A percentile compares a stretch with the other conserved stretches of the same genome.
Evolutionary conservation across 2,113 vertebrate species (phyloP).

Genomic region (Lophotis ruficrista): DNA sequence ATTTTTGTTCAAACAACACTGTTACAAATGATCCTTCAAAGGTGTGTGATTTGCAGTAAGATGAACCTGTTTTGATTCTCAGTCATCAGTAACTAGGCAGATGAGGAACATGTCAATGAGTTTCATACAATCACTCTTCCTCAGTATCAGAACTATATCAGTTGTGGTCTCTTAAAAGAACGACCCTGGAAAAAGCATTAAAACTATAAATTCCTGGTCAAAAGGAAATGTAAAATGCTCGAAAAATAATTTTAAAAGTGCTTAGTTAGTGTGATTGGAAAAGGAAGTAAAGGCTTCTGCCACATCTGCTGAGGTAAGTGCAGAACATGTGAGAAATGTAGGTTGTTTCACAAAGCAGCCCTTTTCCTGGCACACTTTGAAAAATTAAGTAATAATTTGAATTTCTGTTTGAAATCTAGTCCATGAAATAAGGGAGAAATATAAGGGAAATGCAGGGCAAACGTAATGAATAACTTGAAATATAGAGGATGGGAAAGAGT

Average conservation of each 20-base stretch:
- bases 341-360: not conserved
- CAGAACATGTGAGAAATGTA: not conserved
- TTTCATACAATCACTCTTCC: not conserved
- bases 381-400: not conserved
- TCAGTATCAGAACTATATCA: not conserved
- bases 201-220: not conserved
- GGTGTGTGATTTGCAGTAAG: not conserved
- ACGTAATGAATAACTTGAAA: not conserved
- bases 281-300: not conserved
- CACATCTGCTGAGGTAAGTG: not conserved
- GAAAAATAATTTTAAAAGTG: not conserved
- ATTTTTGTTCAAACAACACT: not conserved
- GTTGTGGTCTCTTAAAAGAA: not conserved
- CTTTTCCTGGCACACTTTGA: not conserved
- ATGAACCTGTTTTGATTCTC: not conserved
- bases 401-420: not conserved
- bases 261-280: not conserved
- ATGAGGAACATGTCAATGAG: not conserved
- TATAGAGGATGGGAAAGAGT: not conserved
- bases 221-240: not conserved
- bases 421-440: not conserved
- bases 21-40: not conserved
- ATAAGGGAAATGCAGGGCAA: not conserved
- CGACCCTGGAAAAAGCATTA: not conserved
- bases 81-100: not conserved